A percentile compares a stretch with the other conserved stretches of the same genome.
These are phyloP conservation scores for Serrognathus titanus DNA, from an alignment of 2,888 invertebrate genomes.

Conservation along the genomic window DNA sequence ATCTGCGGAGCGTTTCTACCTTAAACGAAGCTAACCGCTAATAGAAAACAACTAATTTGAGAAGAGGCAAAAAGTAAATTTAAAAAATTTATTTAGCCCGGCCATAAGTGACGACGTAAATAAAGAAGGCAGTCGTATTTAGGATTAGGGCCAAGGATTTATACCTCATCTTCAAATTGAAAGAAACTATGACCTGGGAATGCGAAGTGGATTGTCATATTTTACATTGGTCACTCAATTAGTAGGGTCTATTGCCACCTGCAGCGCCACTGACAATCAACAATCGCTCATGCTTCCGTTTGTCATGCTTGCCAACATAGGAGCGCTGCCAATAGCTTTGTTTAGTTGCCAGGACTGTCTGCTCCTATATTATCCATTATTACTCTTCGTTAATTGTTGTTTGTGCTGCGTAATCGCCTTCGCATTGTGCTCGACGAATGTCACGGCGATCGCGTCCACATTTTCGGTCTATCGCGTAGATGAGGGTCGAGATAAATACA, in stretches of 20 bases:
- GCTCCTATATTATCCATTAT: constrained; percentile 27
- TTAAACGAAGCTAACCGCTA: not conserved
- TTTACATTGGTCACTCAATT: constrained; percentile 40
- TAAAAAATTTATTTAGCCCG: too few species aligned
- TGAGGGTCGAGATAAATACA: not conserved
- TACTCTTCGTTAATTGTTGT: constrained; percentile 28
- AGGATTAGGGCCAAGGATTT: not conserved
- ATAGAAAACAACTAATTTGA: not conserved
- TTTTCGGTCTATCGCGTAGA: not conserved
- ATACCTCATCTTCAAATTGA: not conserved
- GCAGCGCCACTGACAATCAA: constrained; percentile 40
- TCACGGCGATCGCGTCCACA: not conserved
- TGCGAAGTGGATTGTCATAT: constrained; percentile 18
- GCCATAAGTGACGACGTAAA: too few species aligned
- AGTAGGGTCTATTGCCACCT: constrained; percentile 36
- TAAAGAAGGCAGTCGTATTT: too few species aligned
- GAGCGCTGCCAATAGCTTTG: constrained; percentile 28
- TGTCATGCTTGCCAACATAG: constrained; percentile 28
- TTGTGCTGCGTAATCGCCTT: constrained; percentile 25
- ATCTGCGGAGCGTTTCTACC: constrained; percentile 18
- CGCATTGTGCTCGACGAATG: not conserved
- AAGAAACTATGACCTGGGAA: not conserved
- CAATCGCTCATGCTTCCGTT: constrained; percentile 44
- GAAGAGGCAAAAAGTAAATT: too few species aligned
- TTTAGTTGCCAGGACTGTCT: constrained; percentile 28